Base-by-base conservation (phyloP, 2,888 invertebrate genomes). In the Amblyteles armatorius region DNA sequence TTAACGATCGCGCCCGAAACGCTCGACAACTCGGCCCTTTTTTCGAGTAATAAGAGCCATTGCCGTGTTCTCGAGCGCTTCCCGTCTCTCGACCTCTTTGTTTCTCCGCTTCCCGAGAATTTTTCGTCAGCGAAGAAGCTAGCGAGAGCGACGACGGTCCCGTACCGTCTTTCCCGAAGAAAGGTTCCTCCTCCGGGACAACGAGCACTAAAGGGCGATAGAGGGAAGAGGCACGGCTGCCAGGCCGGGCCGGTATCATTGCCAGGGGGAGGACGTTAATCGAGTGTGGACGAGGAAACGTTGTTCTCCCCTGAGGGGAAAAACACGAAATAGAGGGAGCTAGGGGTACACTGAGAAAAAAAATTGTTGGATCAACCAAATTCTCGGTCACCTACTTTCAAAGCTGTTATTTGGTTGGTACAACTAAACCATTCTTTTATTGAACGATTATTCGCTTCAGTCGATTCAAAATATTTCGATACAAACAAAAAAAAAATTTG, bases 271-370 rank as follows among this genome's bases (percentile, higher is more conserved):
- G 79, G 74, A 78, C 83, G 82, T 85, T 88, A 87, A 88, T 88
- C 88, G 86, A 87, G 85, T 80, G 86, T 82, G 85, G 85, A 88
- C 82, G 88, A 84, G 85, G 67, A 82, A 84, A 87, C 40, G 86
- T 82, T 85, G 26, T 83, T 71, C 76, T 82, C 85, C 63, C 74
- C 65, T 13, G 44, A 52, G 3, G 68, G 74, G 76, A 57, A 68
- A 67, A 83, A 79, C 76, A 68, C 72, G 40, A 81, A 71, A 48
- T 68, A 83, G 55, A 48, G 55, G 63, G 55, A 69, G 63, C 65
- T 26, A 72, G 22, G 44, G 16, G 3, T 33, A n/a, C n/a, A n/a
- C n/a, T n/a, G n/a, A n/a, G n/a, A n/a, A n/a, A n/a, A n/a, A n/a
- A n/a, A n/a, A n/a, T n/a, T n/a, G n/a, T n/a, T n/a, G n/a, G n/a